A percentile compares a stretch with the other conserved stretches of the same genome.
phyloP scores from a whole-genome alignment of 2,888 invertebrate genomes.

The Cephalotes varians region DNA sequence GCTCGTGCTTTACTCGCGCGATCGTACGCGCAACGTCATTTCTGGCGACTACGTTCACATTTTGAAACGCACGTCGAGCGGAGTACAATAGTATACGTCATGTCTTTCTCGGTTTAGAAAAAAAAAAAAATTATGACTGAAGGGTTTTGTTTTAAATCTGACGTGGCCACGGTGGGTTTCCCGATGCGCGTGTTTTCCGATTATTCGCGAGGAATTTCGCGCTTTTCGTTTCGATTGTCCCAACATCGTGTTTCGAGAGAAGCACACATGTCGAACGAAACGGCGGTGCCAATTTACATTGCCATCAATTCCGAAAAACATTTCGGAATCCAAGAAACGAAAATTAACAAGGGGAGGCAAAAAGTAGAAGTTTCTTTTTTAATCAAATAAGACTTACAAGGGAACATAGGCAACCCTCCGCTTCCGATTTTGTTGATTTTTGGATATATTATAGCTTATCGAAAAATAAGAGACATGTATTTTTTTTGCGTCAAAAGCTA shows the following conservation, averaged over 20 bases:
- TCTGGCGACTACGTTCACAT: conserved; percentile 15
- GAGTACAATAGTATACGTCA: conserved; percentile 2
- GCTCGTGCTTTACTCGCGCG: conserved; percentile 11
- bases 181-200: not conserved
- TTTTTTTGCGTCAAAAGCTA: too few relatives aligned
- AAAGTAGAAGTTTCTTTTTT: not conserved
- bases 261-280: not conserved
- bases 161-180: not conserved
- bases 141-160: conserved; percentile 8
- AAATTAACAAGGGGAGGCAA: not conserved
- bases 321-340: not conserved
- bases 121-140: not conserved
- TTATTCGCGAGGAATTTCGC: not conserved
- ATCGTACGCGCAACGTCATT: not conserved
- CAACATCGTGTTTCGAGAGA: not conserved
- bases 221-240: not conserved
- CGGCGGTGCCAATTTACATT: not conserved
- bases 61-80: not conserved
- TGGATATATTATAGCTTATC: too few relatives aligned
- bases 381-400: too few relatives aligned
- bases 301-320: not conserved
- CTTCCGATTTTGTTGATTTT: too few relatives aligned
- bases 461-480: too few relatives aligned
- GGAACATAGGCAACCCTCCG: too few relatives aligned
- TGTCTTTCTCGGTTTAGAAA: not conserved